Base-by-base conservation (phyloP, 2,888 invertebrate species). In the Onchidella celtica region DNA sequence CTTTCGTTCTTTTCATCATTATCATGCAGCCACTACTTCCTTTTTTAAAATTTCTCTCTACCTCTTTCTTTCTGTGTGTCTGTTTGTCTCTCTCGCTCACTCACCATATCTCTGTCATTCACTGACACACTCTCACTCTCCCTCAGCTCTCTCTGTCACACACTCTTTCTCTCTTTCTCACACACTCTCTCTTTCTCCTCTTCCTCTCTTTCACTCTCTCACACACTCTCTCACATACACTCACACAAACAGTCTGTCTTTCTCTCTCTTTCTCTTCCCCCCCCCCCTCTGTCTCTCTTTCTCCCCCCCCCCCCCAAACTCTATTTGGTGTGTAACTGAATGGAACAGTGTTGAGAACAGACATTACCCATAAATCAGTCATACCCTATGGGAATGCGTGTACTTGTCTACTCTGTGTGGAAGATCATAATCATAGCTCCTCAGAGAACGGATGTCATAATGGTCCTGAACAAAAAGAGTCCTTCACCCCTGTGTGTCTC, bases 21-120 rank as follows among this genome's bases (percentile, higher is more conserved):
- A n/a, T n/a, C n/a, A n/a, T n/a, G n/a, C n/a, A n/a, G n/a, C n/a
- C n/a, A n/a, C n/a, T n/a, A n/a, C n/a, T n/a, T n/a, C n/a, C n/a
- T n/a, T n/a, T n/a, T n/a, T n/a, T n/a, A n/a, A n/a, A n/a, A n/a
- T n/a, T n/a, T n/a, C n/a, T n/a, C n/a, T n/a, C n/a, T n/a, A n/a
- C n/a, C n/a, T n/a, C n/a, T n/a, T 34, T 79, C 79, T 79, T 34
- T 79, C 79, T 79, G 47, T 79, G 73, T 79, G 47, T 79, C 79
- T 79, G 47, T 79, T 61, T 79, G 47, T 79, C 79, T 79, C 59
- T 79, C 79, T 79, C 59, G 75, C 73, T 57, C 61, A 27, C 11
- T 29, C 66, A 34, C 27, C 36, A 9, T 27, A 17, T 29, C 27
- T 27, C 11, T 29, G 4, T 27, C 27, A 4, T 27, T 24, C 24